Evolutionary conservation across 1,140 invertebrate genomes (phyloP).

Genomic region (Drosophila jambulina): DNA sequence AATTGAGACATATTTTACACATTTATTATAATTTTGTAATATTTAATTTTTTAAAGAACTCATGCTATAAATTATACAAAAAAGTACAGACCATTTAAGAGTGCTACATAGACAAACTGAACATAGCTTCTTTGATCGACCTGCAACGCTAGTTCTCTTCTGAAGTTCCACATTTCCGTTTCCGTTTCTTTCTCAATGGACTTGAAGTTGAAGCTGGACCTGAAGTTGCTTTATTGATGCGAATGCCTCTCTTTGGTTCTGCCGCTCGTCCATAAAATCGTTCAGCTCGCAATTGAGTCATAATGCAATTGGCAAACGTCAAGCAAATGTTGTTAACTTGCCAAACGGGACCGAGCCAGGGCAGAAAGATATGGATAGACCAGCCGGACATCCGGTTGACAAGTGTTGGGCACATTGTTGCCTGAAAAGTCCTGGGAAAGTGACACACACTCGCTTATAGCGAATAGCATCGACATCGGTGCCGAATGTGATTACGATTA

Average conservation of each 20-base stretch:
- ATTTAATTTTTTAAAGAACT: background rate
- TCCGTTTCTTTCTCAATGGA: slow-evolving; percentile 30
- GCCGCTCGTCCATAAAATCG: slow-evolving; percentile 62
- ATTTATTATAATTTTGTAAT: too few species aligned
- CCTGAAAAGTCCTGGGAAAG: slow-evolving; percentile 60
- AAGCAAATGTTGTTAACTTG: slow-evolving; percentile 80
- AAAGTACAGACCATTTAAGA: background rate
- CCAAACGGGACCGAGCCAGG: slow-evolving; percentile 22
- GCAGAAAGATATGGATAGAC: background rate
- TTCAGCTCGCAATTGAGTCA: slow-evolving; percentile 79
- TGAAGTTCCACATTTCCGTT: slow-evolving; percentile 6
- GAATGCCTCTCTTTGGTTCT: slow-evolving; percentile 39
- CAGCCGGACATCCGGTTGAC: slow-evolving; percentile 34
- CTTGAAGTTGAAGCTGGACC: slow-evolving; percentile 15
- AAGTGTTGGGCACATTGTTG: slow-evolving; percentile 68
- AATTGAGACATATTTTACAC: too few species aligned
- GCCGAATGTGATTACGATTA: slow-evolving; percentile 79
- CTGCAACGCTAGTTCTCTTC: background rate
- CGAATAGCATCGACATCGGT: slow-evolving; percentile 43
- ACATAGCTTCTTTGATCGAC: slow-evolving; percentile 3
- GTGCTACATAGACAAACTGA: too few species aligned
- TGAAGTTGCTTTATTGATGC: slow-evolving; percentile 36
- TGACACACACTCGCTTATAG: slow-evolving; percentile 57
- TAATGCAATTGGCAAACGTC: slow-evolving; percentile 83
- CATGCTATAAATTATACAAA: too few species aligned